phyloP scores from a whole-genome alignment of 2,113 vertebrate species.

The Acanthisitta chloris region DNA sequence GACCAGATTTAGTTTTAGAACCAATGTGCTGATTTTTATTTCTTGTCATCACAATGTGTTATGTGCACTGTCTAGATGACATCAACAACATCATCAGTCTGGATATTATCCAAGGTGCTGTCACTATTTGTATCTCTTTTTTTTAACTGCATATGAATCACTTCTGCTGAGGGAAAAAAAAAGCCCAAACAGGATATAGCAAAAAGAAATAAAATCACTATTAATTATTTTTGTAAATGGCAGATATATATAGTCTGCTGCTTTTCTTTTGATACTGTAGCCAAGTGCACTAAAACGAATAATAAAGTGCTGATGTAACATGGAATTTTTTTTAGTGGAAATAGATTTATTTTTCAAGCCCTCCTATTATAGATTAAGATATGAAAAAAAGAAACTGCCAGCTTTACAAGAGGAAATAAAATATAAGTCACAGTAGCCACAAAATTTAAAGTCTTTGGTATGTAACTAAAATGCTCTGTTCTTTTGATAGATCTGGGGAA shows the following conservation, averaged over 20 bases:
- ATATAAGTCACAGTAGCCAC: neutral
- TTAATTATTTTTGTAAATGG: neutral
- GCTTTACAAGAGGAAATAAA: neutral
- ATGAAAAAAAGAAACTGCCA: neutral
- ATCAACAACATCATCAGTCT: neutral
- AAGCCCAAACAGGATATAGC: neutral
- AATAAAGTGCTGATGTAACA: neutral
- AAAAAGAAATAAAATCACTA: constrained; percentile 9
- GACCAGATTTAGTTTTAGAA: neutral
- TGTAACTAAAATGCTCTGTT: constrained; percentile 50
- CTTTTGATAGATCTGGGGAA: constrained; percentile 86
- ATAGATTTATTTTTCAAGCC: neutral
- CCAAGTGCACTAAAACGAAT: neutral
- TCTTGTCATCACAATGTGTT: neutral
- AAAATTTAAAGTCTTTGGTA: neutral
- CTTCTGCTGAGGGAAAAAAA: neutral
- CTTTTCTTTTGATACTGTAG: neutral
- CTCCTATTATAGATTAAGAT: neutral
- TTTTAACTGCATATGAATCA: neutral
- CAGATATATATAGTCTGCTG: neutral
- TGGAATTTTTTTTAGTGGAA: neutral
- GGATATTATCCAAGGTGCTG: neutral
- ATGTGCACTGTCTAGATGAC: fast-evolving
- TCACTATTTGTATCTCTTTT: neutral
- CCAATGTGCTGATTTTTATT: neutral